phyloP scores from a whole-genome alignment of 2,797 vertebrate species.

The Cetoscarus ocellatus region DNA sequence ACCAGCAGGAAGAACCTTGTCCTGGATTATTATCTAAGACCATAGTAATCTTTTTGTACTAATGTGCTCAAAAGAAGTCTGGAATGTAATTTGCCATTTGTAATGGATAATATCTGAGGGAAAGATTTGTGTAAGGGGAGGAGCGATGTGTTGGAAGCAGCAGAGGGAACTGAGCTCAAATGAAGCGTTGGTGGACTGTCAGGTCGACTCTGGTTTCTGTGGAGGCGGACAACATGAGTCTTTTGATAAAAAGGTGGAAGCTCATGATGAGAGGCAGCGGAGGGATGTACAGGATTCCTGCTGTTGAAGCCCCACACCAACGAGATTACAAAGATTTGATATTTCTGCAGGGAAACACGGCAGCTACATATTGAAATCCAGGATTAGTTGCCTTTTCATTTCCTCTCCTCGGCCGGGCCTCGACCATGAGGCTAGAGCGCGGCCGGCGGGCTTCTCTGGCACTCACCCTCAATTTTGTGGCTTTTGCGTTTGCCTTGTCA shows the following conservation, averaged over 20 bases:
- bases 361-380: conserved; percentile 69
- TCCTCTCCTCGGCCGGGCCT: conserved; percentile 62
- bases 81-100: conserved; percentile 75
- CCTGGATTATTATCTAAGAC: conserved; percentile 72
- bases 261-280: conserved; percentile 30
- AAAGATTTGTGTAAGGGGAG: conserved; percentile 65
- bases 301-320: conserved; percentile 58
- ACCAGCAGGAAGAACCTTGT: conserved; percentile 23
- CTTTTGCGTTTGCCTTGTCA: conserved; percentile 87
- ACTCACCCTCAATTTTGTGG: conserved; percentile 86
- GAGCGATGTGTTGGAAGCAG: conserved; percentile 51
- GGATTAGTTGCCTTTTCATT: conserved; percentile 80
- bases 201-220: conserved; percentile 38
- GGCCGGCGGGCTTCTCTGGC: conserved; percentile 84
- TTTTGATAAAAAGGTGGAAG: conserved; percentile 35
- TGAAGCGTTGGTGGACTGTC: conserved; percentile 34
- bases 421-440: conserved; percentile 79
- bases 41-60: conserved; percentile 66
- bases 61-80: conserved; percentile 63
- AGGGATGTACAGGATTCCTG: conserved; percentile 35
- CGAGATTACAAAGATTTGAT: conserved; percentile 81
- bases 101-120: conserved; percentile 69
- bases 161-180: conserved; percentile 32
- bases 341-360: conserved; percentile 70
- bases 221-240: conserved; percentile 36